Base-by-base conservation (phyloP, 2,113 vertebrate species). In the Collichthys lucidus region DNA sequence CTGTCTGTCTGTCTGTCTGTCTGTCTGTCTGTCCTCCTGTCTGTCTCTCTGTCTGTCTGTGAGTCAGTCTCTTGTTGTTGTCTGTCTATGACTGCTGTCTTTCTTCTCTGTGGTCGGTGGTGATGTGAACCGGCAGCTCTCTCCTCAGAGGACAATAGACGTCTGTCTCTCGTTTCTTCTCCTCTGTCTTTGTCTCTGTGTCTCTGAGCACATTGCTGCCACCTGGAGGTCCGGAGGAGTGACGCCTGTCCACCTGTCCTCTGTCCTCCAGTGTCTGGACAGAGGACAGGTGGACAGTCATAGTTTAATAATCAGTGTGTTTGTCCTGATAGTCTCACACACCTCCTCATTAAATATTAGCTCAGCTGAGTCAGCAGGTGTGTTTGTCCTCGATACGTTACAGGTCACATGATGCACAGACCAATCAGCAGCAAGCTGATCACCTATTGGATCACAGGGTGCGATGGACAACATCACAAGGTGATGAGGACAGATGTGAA, bases 91-190 rank as follows among this genome's bases (percentile, higher is more conserved):
- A 47, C 70, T 55, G 49, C 16, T 2, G 71, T 79, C 79, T 85
- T 62, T 82, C 49, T 88, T 81, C 49, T 73, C n/a, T 16, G 44
- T 61, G 42, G 26, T 22, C 24, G 19, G 29, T 49, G 72, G 82
- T 77, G 79, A 56, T 82, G 72, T 67, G 85, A 86, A 74, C 80
- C 26, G 55, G 64, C 24, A n/a, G 80, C 67, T n/a, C 77, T 74
- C 52, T 49, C 55, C n/a, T 77, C 59, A 68, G 31, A 61, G 66
- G 47, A 83, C 81, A 87, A 83, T 59, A 53, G 53, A 19, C 3
- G 5, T 31, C 64, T 77, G 74, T 81, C 24, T 52, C 24, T 50
- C 2, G 29, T 44, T 44, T 44, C 10, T 11, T 35, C 31, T 35
- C 7, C 31, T 35, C n/a, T n/a, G n/a, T n/a, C n/a, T n/a, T 29